Percentiles rank a stretch among this genome's conserved stretches.
These are phyloP conservation scores for Drosophila suboccidentalis DNA, from an alignment of 2,888 invertebrate genomes.

Conservation along the genomic window DNA sequence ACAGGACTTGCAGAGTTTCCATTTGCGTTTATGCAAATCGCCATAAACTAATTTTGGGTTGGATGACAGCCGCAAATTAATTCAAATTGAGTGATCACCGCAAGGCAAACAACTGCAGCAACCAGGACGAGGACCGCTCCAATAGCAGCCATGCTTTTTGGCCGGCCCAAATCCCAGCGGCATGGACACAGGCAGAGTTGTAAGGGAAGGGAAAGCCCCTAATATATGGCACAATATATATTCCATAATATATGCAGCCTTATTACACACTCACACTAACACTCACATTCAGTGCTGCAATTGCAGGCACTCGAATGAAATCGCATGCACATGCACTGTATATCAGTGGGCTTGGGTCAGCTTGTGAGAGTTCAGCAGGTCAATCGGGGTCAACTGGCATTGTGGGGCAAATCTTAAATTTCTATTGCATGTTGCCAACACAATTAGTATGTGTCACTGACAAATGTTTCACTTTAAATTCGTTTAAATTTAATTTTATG, in stretches of 20 bases:
- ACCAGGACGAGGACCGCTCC: slow-evolving; percentile 14
- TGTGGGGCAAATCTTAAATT: slow-evolving; percentile 51
- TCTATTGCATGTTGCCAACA: slow-evolving; percentile 43
- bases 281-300: slow-evolving; percentile 20
- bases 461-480: slow-evolving; percentile 7
- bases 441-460: slow-evolving; percentile 34
- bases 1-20: slow-evolving; percentile 39
- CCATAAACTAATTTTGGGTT: slow-evolving; percentile 72
- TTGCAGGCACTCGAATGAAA: slow-evolving; percentile 32
- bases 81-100: slow-evolving; percentile 79
- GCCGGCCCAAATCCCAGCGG: slow-evolving; percentile 13
- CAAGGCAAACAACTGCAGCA: slow-evolving; percentile 64
- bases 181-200: background rate
- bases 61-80: slow-evolving; percentile 78
- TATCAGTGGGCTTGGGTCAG: slow-evolving; percentile 49
- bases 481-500: slow-evolving; percentile 5
- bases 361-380: slow-evolving; percentile 56
- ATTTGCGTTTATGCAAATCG: slow-evolving; percentile 72
- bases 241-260: slow-evolving; percentile 74
- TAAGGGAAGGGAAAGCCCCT: slow-evolving; percentile 35
- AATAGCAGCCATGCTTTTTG: slow-evolving; percentile 24
- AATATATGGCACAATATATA: slow-evolving; percentile 70
- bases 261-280: slow-evolving; percentile 40
- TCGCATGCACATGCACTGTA: slow-evolving; percentile 64
- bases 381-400: slow-evolving; percentile 61